Evolutionary conservation across 2,888 invertebrate species (phyloP), one percentile per base, ranked within the genome.

Genomic region (Synergus japonicus): DNA sequence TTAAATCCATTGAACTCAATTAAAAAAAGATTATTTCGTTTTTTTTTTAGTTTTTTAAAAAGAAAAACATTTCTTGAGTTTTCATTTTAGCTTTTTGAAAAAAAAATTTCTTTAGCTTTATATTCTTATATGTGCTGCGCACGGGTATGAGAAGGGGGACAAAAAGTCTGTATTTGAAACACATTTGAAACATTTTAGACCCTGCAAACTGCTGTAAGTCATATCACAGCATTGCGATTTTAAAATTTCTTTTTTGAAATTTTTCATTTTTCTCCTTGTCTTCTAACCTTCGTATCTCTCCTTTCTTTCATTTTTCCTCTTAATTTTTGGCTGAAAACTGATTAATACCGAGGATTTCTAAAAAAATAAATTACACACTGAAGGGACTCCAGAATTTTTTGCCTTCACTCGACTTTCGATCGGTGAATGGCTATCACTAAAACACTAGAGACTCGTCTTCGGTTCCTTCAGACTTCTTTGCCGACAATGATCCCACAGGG

Each of bases 401-500:
- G 29, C 37, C 49, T 54, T n/a, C 15, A 37, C 37, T 12, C 73
- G 73, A 73, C 54, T 73, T 73, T 73, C 37, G 37, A 54, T 69
- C 69, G 46, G 15, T 69, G 43, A 43, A 69, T 10, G 46, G 44
- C 69, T 49, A 46, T 46, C 46, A 69, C 46, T 69, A 69, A 49
- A 69, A 9, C 69, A 49, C 49, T 13, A 22, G 46, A 13, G 12
- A 60, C 49, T 54, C 44, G 54, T 54, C n/a, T n/a, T 54, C 54
- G n/a, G n/a, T 54, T 10, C n/a, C n/a, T 73, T 88, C 81, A 89
- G 37, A 87, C 87, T 8, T 93, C 93, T 83, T 93, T 93, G 79
- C 93, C 93, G 13, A 94, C 92, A 91, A 94, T 93, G 84, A 94
- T 93, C 0, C 94, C 94, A 85, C 94, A 94, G 0, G 94, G 94